Base-by-base conservation (phyloP, 2,888 invertebrate genomes). In the Cerastis leucographa region DNA sequence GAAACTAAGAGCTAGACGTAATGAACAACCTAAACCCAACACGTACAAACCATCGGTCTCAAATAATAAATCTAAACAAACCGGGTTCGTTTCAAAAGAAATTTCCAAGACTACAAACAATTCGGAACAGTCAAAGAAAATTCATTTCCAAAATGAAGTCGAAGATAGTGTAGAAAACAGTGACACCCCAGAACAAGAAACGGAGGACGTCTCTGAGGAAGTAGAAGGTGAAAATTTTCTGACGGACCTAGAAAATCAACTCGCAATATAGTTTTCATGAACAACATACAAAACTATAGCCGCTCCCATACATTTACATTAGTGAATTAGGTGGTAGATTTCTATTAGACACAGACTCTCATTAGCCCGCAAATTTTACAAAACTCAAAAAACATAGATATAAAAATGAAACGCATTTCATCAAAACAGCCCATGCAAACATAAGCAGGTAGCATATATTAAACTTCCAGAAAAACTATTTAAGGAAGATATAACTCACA, bases 341-440 rank as follows among this genome's bases (percentile, higher is more conserved):
- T 62, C 14, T 89, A 29, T n/a, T 89, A 69, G 88, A 86, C 25
- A 88, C 87, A 62, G 86, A 85, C 85, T 9, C 29, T 85, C 11
- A 84, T 87, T 35, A 82, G 46, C 9, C 86, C 88, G 35, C n/a
- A 71, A 56, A 65, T 83, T 6, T 35, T 85, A 67, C 7, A 76
- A 68, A 49, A 74, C 19, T 68, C 71, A 35, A 74, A 17, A 29
- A 56, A 44, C 0, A n/a, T 51, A 5, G 67, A 85, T 0, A 66
- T 51, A 7, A 17, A 77, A 79, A 76, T 0, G 87, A 89, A 90
- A 92, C 92, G 0, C 92, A 94, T 81, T 94, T 92, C 3, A 88
- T 95, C 14, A 92, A 91, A 87, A 94, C 93, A 76, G 93, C 94
- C 0, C 93, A 94, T 46, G 90, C 89, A 51, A 90, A 67, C 87